Evolutionary conservation across 2,113 vertebrate species (phyloP), one percentile per base, ranked within the genome.

Genomic region (Gasterosteus aculeatus): DNA sequence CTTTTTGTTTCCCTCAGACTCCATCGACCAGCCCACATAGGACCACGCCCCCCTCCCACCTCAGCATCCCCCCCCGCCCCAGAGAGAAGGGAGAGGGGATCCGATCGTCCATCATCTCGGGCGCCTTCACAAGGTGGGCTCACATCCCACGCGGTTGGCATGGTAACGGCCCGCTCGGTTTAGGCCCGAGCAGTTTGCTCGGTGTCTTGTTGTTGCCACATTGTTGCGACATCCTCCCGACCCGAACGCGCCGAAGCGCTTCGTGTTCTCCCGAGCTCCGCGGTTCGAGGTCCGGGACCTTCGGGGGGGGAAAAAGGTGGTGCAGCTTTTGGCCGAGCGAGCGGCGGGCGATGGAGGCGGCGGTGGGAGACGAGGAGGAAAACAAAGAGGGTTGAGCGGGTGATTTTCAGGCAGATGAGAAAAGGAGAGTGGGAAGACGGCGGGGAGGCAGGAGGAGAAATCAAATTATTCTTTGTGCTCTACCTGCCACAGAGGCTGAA

Each of bases 391-490:
- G 72, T 47, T 57, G 74, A 69, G 64, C 49, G 15, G 59, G 53
- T 58, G 57, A 60, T 87, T 85, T 83, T 85, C 72, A 80, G 71
- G 64, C 46, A 77, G 89, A 87, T 71, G 82, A 87, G 73, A 89
- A 87, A 87, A 88, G 72, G 84, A 76, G 83, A 79, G 84, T 73
- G 77, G 77, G 67, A 80, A 82, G 77, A 79, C 71, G 58, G 77
- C 67, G 75, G 68, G 77, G 76, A 91, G 85, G 88, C 85, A 60
- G 76, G 81, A 91, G 85, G 84, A 88, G 88, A 89, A 91, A 91
- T 92, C 85, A 87, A 91, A 91, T 93, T 89, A 90, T 90, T 91
- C 86, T 90, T 85, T 85, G 78, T 83, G 88, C 88, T 90, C 88
- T 81, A 82, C 83, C 91, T 93, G 91, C 87, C 89, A 91, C 73